These are phyloP conservation scores for Notospermus geniculatus DNA, from an alignment of 1,140 invertebrate genomes.

Conservation along the genomic window DNA sequence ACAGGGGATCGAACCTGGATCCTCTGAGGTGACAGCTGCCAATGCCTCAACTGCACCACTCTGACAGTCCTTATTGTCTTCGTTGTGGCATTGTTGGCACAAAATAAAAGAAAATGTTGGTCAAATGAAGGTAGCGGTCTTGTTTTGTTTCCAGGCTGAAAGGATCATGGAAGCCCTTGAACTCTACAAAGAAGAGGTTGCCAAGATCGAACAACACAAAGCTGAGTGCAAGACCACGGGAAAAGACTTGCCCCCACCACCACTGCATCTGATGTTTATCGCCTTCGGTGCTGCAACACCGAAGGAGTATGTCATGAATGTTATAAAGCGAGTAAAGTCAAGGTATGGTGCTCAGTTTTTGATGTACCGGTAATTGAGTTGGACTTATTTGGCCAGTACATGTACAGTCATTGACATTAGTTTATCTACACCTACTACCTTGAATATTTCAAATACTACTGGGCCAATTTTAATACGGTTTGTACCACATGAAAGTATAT, in stretches of 20 bases:
- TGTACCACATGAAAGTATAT: too few species aligned
- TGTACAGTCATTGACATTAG: too few species aligned
- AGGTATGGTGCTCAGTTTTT: constrained; percentile 45
- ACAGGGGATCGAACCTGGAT: too few species aligned
- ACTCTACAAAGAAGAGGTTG: constrained; percentile 64
- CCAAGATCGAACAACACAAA: constrained; percentile 41
- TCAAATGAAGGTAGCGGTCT: constrained; percentile 1
- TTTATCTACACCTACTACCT: too few species aligned
- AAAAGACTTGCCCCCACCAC: constrained; percentile 52
- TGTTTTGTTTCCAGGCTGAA: constrained; percentile 68
- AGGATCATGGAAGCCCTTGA: constrained; percentile 84
- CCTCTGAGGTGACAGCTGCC: too few species aligned
- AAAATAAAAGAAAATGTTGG: constrained; percentile 1
- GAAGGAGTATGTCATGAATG: constrained; percentile 78
- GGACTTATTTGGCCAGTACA: too few species aligned
- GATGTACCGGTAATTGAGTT: neutral
- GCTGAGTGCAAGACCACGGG: constrained; percentile 32
- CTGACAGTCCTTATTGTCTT: too few species aligned
- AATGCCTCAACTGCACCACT: too few species aligned
- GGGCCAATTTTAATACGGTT: too few species aligned
- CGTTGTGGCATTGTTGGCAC: too few species aligned
- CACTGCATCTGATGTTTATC: constrained; percentile 69
- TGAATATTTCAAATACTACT: too few species aligned
- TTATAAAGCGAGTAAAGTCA: constrained; percentile 71
- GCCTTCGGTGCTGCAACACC: constrained; percentile 71